Evolutionary conservation across 2,888 invertebrate genomes (phyloP).

Genomic region (Parapristionchus giblindavisi): DNA sequence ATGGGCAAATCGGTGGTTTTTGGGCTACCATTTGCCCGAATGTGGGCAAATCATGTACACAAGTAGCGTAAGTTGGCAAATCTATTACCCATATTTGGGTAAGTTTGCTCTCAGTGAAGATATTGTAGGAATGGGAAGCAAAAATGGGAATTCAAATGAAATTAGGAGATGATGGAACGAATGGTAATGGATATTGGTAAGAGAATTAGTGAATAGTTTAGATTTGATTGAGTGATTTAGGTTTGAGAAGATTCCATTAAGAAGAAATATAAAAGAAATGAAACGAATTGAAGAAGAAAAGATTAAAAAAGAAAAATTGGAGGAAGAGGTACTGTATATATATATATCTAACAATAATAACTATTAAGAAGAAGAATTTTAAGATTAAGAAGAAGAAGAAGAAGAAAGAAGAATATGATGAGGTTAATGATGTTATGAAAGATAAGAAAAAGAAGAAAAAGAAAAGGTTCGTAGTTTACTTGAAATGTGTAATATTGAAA

Average conservation of each 20-base stretch:
- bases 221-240: neutral
- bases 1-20: constrained; percentile 8
- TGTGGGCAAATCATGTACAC: no score
- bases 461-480: no score
- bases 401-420: neutral
- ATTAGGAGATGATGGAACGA: constrained; percentile 79
- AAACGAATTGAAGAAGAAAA: constrained; percentile 31
- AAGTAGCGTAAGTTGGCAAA: no score
- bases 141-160: constrained; percentile 95
- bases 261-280: constrained; percentile 16
- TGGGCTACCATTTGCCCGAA: neutral
- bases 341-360: no score
- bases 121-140: constrained; percentile 86
- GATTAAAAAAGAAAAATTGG: constrained; percentile 38
- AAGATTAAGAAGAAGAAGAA: no score
- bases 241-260: constrained; percentile 29
- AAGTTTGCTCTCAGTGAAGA: no score
- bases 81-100: no score
- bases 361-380: no score
- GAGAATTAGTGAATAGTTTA: neutral
- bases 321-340: no score
- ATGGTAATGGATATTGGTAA: constrained; percentile 40
- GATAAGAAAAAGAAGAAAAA: constrained; percentile 10
- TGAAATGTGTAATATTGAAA: no score
- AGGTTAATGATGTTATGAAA: neutral